Conservation (phyloP, 1,140 invertebrate genomes). For the Drosophila elegans region DNA sequence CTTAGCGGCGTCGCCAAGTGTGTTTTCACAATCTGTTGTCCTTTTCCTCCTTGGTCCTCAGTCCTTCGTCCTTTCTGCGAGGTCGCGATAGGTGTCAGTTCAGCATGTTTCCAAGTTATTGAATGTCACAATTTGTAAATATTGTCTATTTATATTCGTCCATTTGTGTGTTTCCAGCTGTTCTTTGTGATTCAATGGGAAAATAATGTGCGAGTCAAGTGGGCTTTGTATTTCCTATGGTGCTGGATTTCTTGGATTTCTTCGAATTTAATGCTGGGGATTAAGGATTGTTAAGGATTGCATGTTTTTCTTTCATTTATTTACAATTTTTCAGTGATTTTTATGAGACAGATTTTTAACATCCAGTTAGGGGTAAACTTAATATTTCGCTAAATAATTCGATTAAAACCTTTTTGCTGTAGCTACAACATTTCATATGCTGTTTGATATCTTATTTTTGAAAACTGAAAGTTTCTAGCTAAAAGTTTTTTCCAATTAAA, state of each 20-base stretch:
- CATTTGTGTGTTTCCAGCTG: slow-evolving; percentile 45
- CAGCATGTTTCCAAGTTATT: slow-evolving; percentile 37
- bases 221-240: slow-evolving; percentile 19
- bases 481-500: too few relatives aligned
- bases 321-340: too few relatives aligned
- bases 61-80: background rate
- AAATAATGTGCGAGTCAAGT: slow-evolving; percentile 29
- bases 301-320: too few relatives aligned
- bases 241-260: slow-evolving; percentile 15
- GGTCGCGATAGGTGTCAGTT: slow-evolving; percentile 29
- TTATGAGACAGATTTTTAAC: too few relatives aligned
- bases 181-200: slow-evolving; percentile 29
- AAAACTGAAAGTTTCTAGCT: too few relatives aligned
- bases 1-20: slow-evolving; percentile 53
- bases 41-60: slow-evolving; percentile 17
- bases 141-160: slow-evolving; percentile 47
- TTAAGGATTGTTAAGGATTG: too few relatives aligned
- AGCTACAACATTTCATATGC: too few relatives aligned
- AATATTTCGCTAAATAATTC: too few relatives aligned
- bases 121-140: slow-evolving; percentile 51
- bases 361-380: too few relatives aligned
- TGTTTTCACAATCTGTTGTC: slow-evolving; percentile 51
- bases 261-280: slow-evolving; percentile 1
- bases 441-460: too few relatives aligned
- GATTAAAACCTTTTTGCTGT: too few relatives aligned